Conservation (phyloP, 2,888 invertebrate genomes). For the Leucozona laternaria region DNA sequence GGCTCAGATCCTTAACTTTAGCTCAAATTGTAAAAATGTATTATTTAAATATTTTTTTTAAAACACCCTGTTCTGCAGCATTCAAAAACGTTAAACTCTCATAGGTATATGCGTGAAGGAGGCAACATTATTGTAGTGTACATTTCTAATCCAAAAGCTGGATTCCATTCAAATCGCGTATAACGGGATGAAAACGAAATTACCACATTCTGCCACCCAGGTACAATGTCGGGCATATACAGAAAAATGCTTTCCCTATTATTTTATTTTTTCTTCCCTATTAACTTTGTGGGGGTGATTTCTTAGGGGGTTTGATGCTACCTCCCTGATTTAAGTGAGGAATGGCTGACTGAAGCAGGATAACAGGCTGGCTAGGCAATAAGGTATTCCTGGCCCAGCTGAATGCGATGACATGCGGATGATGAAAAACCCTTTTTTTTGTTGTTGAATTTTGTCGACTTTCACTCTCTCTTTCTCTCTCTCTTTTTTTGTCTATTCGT, state of each 20-base stretch:
- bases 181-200: slow-evolving; percentile 70
- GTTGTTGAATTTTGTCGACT: slow-evolving; percentile 28
- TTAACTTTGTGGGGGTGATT: slow-evolving; percentile 15
- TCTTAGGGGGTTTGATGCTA: slow-evolving; percentile 2
- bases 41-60: too few relatives aligned
- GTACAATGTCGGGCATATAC: slow-evolving; percentile 51
- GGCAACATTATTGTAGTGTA: slow-evolving; percentile 37
- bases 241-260: slow-evolving; percentile 19
- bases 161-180: slow-evolving; percentile 67
- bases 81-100: not conserved
- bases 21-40: too few relatives aligned
- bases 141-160: slow-evolving; percentile 68
- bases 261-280: slow-evolving; percentile 33
- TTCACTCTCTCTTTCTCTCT: slow-evolving; percentile 61
- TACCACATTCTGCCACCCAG: slow-evolving; percentile 71
- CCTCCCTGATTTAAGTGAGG: slow-evolving; percentile 48
- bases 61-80: slow-evolving; percentile 13
- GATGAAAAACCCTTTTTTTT: slow-evolving; percentile 17
- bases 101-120: slow-evolving; percentile 6
- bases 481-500: too few relatives aligned
- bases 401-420: slow-evolving; percentile 61
- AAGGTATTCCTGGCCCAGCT: slow-evolving; percentile 54
- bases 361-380: slow-evolving; percentile 45
- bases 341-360: slow-evolving; percentile 63
- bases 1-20: too few relatives aligned